Conservation (phyloP, 2,797 vertebrate species). For the Xiphorhynchus erythropygius region DNA sequence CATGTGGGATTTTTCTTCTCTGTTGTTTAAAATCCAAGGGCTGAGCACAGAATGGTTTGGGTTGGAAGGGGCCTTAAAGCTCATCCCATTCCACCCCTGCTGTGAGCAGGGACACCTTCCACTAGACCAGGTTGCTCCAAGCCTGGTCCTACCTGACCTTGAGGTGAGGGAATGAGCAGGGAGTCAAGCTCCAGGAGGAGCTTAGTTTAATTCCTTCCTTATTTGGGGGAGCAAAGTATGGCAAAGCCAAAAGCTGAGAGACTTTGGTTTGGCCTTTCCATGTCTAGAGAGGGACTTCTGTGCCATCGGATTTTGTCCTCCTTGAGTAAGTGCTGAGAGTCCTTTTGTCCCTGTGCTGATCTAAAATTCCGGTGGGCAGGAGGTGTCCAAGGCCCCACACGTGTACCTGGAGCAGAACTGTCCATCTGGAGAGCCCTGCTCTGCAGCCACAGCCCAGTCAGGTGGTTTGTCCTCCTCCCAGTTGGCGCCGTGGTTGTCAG, state of each 20-base stretch:
- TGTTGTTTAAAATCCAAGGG: neutral
- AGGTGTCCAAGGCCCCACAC: neutral
- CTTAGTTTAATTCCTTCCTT: neutral
- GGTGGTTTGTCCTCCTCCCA: neutral
- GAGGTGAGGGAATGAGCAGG: neutral
- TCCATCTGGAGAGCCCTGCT: conserved; percentile 3
- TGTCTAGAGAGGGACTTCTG: neutral
- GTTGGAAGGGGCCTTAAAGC: neutral
- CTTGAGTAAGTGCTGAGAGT: neutral
- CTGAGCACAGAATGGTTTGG: neutral
- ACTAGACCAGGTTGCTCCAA: neutral
- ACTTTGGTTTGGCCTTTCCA: accelerated
- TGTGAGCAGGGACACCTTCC: neutral
- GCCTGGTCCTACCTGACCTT: neutral
- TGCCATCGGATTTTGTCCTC: neutral
- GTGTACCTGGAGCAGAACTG: neutral
- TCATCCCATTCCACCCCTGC: neutral
- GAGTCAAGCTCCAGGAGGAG: neutral
- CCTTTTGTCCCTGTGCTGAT: conserved; percentile 22
- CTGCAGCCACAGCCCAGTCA: neutral
- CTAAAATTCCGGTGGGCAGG: neutral
- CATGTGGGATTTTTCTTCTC: accelerated
- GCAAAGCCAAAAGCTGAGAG: neutral
- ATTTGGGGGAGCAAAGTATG: neutral
- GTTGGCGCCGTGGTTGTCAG: neutral